These are phyloP conservation scores for Lepidothrix coronata DNA, from an alignment of 2,113 vertebrate genomes.

Conservation along the genomic window DNA sequence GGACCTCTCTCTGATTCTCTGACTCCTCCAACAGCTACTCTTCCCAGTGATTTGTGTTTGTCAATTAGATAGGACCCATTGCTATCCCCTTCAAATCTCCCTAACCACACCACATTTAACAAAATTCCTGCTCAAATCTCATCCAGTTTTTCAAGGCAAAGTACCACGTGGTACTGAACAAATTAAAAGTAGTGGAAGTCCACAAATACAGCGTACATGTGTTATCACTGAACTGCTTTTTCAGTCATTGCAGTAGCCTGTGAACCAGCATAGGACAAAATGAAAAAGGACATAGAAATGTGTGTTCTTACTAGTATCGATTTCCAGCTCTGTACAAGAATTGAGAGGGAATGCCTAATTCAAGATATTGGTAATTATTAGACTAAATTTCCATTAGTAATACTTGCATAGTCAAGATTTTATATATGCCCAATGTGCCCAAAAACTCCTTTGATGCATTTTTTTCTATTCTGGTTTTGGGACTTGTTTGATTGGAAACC, in stretches of 20 bases:
- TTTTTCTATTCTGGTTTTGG: background rate
- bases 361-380: background rate
- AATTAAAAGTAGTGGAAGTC: background rate
- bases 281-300: background rate
- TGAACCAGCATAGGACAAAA: background rate
- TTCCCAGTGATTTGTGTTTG: background rate
- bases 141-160: background rate
- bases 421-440: background rate
- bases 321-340: background rate
- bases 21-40: background rate
- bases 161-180: background rate
- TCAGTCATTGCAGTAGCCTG: background rate
- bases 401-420: background rate
- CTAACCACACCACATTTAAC: background rate
- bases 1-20: background rate
- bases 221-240: background rate
- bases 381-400: background rate
- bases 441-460: background rate
- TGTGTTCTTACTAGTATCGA: background rate
- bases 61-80: background rate
- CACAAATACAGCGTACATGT: background rate
- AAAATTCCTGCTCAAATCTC: background rate
- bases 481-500: conserved; percentile 21
- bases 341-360: background rate
- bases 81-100: background rate